Evolutionary conservation across 64 coral and sea anemone genomes (phyloP), one percentile per base, ranked within the genome.

Genomic region (Stylophora pistillata): DNA sequence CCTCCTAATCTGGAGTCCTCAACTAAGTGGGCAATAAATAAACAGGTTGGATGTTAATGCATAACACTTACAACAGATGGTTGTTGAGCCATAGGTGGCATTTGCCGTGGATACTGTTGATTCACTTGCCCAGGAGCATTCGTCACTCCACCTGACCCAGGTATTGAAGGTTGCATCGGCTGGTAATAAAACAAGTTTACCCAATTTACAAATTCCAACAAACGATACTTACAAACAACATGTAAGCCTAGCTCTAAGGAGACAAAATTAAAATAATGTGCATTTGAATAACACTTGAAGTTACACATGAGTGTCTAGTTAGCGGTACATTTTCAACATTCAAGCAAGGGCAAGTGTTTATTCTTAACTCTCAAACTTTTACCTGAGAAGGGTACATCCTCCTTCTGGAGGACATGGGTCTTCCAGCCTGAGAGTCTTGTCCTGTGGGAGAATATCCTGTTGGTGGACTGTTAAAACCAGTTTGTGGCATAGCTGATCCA

Each of bases 311-410:
- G 37, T 47, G 37, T 3, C 37, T 47, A 47, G 37, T 47, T 3
- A 47, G 37, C 37, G 7, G 37, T 47, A 47, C 37, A 47, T 47
- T 47, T 47, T 47, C 37, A 47, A 47, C 37, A 47, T 47, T 47
- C 37, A 47, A 47, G 37, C n/a, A n/a, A n/a, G n/a, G n/a, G n/a
- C n/a, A n/a, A n/a, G 7, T 47, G 3, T 47, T 47, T 7, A 7
- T 47, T 3, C 7, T 47, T 0, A 47, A 47, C 37, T 47, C 7
- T 47, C 37, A n/a, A 56, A 74, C 55, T 11, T 26, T 27, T 76
- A 91, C 90, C 90, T 92, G 90, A 47, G 90, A 33, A 27, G 90
- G 90, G 20, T 92, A 92, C 79, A 78, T 41, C 75, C 90, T 92
- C 23, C 90, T 76, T 27, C 85, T 73, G 3, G 72, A 78, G 21